Evolutionary conservation across 2,113 vertebrate genomes (phyloP), one percentile per base, ranked within the genome.

Genomic region (Holacanthus passer): DNA sequence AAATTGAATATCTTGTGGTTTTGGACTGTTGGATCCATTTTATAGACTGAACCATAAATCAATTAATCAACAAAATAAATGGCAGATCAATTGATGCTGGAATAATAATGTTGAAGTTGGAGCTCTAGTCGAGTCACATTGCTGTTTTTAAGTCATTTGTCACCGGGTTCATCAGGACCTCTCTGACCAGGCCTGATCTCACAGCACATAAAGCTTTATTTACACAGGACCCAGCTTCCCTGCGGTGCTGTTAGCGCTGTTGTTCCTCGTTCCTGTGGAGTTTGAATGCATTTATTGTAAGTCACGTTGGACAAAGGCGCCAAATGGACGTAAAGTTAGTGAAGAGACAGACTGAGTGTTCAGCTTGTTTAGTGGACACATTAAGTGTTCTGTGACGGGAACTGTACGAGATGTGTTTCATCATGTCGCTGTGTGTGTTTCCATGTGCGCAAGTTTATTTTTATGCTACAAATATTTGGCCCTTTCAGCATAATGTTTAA

Each of bases 351-450:
- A 22, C 17, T 22, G n/a, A 16, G 50, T 27, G 20, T 55, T 70
- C 43, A 12, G 63, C 67, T 73, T 59, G 75, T 87, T 76, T 77
- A 64, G 20, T 39, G 73, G 19, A 71, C 24, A 83, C 66, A 41
- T 72, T 59, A 68, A 88, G 60, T 88, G 79, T 48, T 73, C 65
- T 89, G 84, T 87, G 82, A 77, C 80, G 86, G 79, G 68, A 79
- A 79, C 82, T 27, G 82, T 48, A 19, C 65, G 43, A 74, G 47
- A 56, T 85, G 64, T 76, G 60, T 82, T 79, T 53, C 37, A 52
- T 58, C 43, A 7, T 31, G 67, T 27, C n/a, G 55, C 20, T 24
- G 53, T 12, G 0, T 41, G 24, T 52, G 9, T 24, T 12, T 53
- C 27, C 31, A 35, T 4, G 32, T 6, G 4, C 7, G 6, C 24